Conservation (phyloP, 2,113 vertebrate species). For the Glareola pratincola region DNA sequence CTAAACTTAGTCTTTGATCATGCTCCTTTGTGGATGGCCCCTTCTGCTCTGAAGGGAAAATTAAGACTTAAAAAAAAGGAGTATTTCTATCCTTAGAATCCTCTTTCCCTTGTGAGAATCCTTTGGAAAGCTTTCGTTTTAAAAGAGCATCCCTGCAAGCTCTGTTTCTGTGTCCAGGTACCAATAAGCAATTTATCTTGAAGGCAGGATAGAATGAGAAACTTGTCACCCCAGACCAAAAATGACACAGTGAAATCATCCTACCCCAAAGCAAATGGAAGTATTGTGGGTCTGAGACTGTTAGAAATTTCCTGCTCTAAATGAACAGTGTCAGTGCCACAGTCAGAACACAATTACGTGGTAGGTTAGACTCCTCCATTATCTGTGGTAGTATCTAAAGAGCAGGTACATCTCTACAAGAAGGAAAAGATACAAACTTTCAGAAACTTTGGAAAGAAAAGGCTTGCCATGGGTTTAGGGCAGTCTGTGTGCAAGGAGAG, state of each 20-base stretch:
- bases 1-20: conserved; percentile 41
- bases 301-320: background rate
- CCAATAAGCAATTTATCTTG: background rate
- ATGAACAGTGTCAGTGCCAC: background rate
- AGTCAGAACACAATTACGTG: no score
- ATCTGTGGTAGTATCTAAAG: background rate
- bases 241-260: background rate
- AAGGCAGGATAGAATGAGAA: background rate
- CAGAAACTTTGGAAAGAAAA: background rate
- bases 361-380: background rate
- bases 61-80: background rate
- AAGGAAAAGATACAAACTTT: background rate
- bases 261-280: background rate
- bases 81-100: background rate
- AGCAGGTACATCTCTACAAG: background rate
- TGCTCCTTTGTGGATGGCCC: background rate
- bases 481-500: background rate
- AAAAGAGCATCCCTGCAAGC: background rate
- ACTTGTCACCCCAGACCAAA: background rate
- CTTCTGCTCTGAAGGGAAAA: background rate
- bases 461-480: background rate
- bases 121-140: background rate
- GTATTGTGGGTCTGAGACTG: background rate
- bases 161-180: background rate
- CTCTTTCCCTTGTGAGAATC: background rate